Evolutionary conservation across 2,113 vertebrate species (phyloP), one percentile per base, ranked within the genome.

Genomic region (Oenanthe oenanthe): DNA sequence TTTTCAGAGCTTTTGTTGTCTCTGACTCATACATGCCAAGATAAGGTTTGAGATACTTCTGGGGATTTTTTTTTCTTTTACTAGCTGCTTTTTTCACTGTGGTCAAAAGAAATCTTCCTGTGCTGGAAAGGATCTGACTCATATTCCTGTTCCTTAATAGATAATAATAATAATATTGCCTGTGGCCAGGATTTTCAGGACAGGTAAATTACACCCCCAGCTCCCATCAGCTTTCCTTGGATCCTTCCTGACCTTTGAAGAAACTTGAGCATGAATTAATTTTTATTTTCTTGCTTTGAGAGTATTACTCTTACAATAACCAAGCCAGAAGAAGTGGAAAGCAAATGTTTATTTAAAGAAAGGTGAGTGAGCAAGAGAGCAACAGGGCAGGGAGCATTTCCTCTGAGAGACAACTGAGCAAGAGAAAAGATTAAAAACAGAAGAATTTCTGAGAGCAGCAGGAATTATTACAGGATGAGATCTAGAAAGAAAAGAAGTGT

Each of bases 281-380:
- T 81, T 93, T 91, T 74, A 54, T 78, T 95, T 87, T 72, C 81
- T 70, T 91, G 51, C 57, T 57, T 89, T 78, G 10, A 50, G 16
- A 22, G 13, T 25, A 4, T 89, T 65, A 10, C 5, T 89, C 26
- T 65, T 16, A 29, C 12, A 42, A 72, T 6, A 68, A 5, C 22
- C 32, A 26, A 6, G 19, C 45, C 53, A 47, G 38, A 38, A 36
- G 31, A 22, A 47, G 38, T 6, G 45, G 67, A 78, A 36, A 83
- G 42, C 15, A 90, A 85, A 86, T 56, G 3, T 73, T 90, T 93
- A 54, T 92, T 83, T 83, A 63, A 62, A 62, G 85, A 50, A 66
- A 83, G n/a, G 42, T 38, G 63, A 66, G 45, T 2, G 32, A 82
- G 28, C 12, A 34, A 48, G 56, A n/a, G 67, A 88, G 62, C 32